Base-by-base conservation (phyloP, 2,888 invertebrate species). In the Drosophila subsilvestris region DNA sequence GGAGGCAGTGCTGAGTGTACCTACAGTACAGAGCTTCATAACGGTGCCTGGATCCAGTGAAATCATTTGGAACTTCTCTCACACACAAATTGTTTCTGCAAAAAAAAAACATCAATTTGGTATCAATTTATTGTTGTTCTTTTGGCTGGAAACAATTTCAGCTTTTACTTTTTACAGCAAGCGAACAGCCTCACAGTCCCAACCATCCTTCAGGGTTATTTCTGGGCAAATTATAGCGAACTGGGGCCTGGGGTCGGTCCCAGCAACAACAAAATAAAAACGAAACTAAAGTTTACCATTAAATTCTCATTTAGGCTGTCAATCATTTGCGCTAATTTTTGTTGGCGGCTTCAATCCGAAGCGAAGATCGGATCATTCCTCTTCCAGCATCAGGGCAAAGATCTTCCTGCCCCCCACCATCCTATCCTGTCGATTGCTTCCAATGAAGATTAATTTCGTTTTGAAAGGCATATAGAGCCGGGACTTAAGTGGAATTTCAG, bases 281-380 rank as follows among this genome's bases (percentile, higher is more conserved):
- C 59, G 66, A 73, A 72, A 78, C 80, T 79, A 75, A 70, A 82
- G 83, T 79, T 87, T 83, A 78, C 87, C 91, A 90, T 90, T 90
- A 90, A 91, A 91, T 89, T 90, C 90, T 78, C 90, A 90, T 90
- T 90, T 91, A 88, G 82, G 86, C 90, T 90, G 90, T 90, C 90
- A 90, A 90, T 90, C 90, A 90, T 90, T 79, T 86, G 84, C 80
- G 85, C 86, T 89, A 88, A 90, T 89, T 90, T 90, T 80, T 78
- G 74, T 69, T 70, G 65, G 75, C 74, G 75, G 63, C 60, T 61
- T 54, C 63, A 56, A 63, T 57, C 60, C 74, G n/a, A 67, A 74
- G 60, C 20, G 50, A 27, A 61, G 4, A n/a, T n/a, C n/a, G n/a
- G 54, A 37, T 22, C 9, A n/a, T 14, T 42, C 53, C 20, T 20